These are phyloP conservation scores for Cheirogaleus major DNA, from an alignment of 2,797 vertebrate genomes.

Conservation along the genomic window DNA sequence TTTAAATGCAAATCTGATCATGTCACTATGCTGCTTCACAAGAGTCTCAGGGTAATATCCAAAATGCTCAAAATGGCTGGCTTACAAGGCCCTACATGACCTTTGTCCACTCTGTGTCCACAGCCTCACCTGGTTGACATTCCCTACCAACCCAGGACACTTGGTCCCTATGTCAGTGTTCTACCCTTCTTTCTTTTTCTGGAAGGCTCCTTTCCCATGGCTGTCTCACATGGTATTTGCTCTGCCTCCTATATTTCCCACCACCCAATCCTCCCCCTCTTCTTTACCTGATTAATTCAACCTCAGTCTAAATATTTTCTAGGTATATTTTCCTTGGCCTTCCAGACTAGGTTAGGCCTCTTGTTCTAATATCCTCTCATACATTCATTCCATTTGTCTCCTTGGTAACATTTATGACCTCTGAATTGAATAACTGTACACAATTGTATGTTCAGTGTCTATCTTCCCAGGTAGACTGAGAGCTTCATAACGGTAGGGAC, in stretches of 20 bases:
- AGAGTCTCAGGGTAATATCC: background rate
- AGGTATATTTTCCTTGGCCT: background rate
- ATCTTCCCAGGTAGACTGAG: background rate
- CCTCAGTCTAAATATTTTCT: background rate
- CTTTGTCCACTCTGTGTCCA: background rate
- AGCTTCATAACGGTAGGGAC: background rate
- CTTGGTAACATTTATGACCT: background rate
- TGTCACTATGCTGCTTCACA: background rate
- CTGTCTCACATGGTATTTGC: background rate
- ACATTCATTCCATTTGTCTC: background rate
- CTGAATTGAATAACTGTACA: background rate
- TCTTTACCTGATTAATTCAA: background rate
- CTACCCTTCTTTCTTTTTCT: background rate
- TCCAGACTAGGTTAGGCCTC: background rate
- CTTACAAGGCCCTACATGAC: background rate
- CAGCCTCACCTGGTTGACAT: background rate
- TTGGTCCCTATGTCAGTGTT: background rate
- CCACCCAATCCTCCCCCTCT: background rate
- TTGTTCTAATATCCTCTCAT: background rate
- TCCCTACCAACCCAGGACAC: background rate
- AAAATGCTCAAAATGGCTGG: background rate
- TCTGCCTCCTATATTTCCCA: background rate
- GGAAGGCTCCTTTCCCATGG: background rate
- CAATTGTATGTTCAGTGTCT: background rate
- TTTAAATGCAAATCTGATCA: background rate